Evolutionary conservation across 2,888 invertebrate species (phyloP), one percentile per base, ranked within the genome.

Genomic region (Leptogaster cylindrica): DNA sequence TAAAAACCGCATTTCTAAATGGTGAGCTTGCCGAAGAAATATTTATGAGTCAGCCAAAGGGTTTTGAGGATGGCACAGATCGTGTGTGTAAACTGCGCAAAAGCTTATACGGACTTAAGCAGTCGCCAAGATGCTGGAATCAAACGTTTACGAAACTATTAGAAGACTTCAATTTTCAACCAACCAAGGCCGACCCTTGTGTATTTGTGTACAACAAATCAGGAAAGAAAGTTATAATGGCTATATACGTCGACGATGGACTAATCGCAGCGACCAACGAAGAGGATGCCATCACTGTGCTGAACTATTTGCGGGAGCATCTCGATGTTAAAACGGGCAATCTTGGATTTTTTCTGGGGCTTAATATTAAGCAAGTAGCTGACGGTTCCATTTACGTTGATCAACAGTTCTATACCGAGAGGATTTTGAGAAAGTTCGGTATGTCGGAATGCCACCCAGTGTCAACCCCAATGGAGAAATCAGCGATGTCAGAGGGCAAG

Each of bases 181-280:
- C 72, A 52, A 72, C 71, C 58, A 44, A 65, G 16, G 69, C 70
- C n/a, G 76, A 76, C 70, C 70, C 72, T n/a, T 75, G 76, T 65
- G 72, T 76, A 7, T 76, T 73, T 64, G n/a, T 65, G 25, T 63
- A 66, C 8, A 31, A 69, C 23, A 18, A n/a, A n/a, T n/a, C n/a
- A 14, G 23, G 16, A 10, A 46, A 10, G 1, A 18, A 46, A 14
- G 41, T 72, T 4, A 69, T 74, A 7, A n/a, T 75, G 3, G 71
- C 71, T 4, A 70, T 75, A 8, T 75, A 74, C 68, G 73, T 76
- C 20, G 75, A 75, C 65, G 73, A 75, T 68, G 74, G 74, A 4
- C 39, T 74, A 4, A 70, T 75, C 7, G 68, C 70, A 1, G 66
- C 71, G 27, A 66, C 41, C 5, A 64, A 69, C 36, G 20, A 71